Percentiles rank a stretch among this genome's conserved stretches.
Conservation (phyloP, 2,113 vertebrate genomes). For the Apistogramma diplotaenia region DNA sequence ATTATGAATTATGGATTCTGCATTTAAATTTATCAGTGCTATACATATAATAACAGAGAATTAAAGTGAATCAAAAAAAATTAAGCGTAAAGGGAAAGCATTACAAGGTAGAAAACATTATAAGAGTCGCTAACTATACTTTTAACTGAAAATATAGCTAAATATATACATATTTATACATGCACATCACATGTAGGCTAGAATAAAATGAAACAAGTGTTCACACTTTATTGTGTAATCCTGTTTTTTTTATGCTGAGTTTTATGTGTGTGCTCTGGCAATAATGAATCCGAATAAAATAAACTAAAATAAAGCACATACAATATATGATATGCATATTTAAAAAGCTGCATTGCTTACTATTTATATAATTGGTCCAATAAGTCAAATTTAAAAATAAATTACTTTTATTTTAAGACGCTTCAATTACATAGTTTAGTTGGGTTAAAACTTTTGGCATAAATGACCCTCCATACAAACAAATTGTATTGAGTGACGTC, state of each 20-base stretch:
- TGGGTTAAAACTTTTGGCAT: neutral
- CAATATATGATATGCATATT: neutral
- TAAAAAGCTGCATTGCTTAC: neutral
- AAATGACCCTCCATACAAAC: neutral
- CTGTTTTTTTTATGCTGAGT: too few species aligned
- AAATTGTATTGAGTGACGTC: conserved; percentile 31
- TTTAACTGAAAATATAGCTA: neutral
- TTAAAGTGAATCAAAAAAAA: neutral
- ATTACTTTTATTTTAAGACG: too few species aligned
- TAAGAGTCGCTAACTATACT: neutral
- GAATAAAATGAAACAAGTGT: too few species aligned
- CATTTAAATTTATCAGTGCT: neutral
- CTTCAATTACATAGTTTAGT: neutral
- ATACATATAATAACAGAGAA: neutral
- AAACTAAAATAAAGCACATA: too few species aligned
- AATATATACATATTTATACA: neutral
- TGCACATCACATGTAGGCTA: neutral
- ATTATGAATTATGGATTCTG: neutral
- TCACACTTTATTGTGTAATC: too few species aligned
- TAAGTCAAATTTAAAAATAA: neutral
- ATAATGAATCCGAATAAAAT: too few species aligned
- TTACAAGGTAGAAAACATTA: neutral
- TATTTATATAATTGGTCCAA: neutral
- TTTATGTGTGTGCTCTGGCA: too few species aligned
- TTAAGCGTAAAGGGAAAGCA: neutral